Conservation (phyloP, 2,888 invertebrate genomes). For the Chrysina gloriosa region DNA sequence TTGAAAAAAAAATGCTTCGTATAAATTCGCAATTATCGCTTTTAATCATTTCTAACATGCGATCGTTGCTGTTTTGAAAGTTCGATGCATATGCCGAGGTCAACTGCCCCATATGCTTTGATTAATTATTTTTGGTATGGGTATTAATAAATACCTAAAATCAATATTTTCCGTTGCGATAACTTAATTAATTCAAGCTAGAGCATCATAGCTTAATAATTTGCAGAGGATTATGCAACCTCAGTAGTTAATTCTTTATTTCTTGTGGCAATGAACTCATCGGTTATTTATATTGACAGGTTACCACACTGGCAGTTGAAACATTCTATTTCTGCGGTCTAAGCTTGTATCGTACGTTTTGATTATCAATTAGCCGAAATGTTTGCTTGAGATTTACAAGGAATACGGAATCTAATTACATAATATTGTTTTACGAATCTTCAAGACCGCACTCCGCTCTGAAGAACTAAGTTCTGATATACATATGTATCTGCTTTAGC, state of each 20-base stretch:
- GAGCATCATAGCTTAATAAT: not conserved
- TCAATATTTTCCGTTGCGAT: not conserved
- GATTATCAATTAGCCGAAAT: too few relatives aligned
- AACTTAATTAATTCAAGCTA: conserved; percentile 6
- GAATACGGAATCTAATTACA: too few relatives aligned
- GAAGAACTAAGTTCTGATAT: too few relatives aligned
- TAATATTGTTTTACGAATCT: too few relatives aligned
- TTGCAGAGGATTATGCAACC: not conserved
- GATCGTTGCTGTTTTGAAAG: conserved; percentile 15
- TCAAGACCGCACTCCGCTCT: too few relatives aligned
- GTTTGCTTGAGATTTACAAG: too few relatives aligned
- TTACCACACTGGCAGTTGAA: too few relatives aligned
- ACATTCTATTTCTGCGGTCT: too few relatives aligned
- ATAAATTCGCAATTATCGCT: conserved; percentile 1
- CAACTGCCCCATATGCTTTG: conserved; percentile 23
- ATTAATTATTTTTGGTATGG: conserved; percentile 23
- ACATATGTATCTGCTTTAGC: too few relatives aligned
- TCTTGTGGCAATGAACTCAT: not conserved
- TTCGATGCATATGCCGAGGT: conserved; percentile 34
- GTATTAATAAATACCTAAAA: not conserved
- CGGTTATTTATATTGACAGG: too few relatives aligned
- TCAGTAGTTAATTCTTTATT: too few relatives aligned
- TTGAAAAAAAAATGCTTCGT: not conserved
- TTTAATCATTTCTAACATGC: conserved; percentile 21
- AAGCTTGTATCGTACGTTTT: too few relatives aligned